Percentiles rank a stretch among this genome's conserved stretches.
These are phyloP conservation scores for Xestia ashworthii DNA, from an alignment of 2,888 invertebrate species.

Conservation along the genomic window DNA sequence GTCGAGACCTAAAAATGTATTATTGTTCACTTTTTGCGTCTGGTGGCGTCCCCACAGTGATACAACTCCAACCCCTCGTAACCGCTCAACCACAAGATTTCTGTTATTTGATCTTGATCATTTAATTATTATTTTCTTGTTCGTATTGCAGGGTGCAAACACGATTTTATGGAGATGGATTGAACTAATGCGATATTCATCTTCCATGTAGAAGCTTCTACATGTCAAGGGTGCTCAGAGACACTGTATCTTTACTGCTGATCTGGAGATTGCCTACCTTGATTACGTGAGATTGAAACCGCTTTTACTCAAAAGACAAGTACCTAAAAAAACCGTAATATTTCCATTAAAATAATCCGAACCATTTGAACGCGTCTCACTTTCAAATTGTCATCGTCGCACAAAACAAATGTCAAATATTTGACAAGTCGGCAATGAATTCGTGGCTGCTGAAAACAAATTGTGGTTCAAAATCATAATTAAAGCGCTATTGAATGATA, in stretches of 20 bases:
- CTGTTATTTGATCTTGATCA: no score
- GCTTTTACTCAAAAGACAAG: not conserved
- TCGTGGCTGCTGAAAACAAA: slow-evolving; percentile 77
- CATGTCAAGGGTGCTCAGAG: not conserved
- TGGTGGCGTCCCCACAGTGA: no score
- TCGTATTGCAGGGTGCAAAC: no score
- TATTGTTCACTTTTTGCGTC: no score
- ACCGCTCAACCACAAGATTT: no score
- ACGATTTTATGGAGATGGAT: no score
- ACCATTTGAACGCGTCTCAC: slow-evolving; percentile 32
- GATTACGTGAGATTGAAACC: not conserved
- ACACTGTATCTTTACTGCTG: not conserved
- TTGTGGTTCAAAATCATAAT: slow-evolving; percentile 44
- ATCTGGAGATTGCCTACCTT: not conserved
- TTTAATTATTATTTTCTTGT: no score
- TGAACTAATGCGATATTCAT: no score
- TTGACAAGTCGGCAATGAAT: slow-evolving; percentile 75
- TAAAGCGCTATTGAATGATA: slow-evolving; percentile 44
- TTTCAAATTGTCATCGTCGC: slow-evolving; percentile 48
- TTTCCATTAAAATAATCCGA: not conserved
- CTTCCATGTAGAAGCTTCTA: no score
- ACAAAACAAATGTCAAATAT: slow-evolving; percentile 37
- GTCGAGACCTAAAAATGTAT: no score
- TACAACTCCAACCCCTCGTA: no score
- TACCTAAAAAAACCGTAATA: not conserved